These are phyloP conservation scores for Crotalus horridus DNA, from an alignment of 2,113 vertebrate genomes.

Conservation along the genomic window DNA sequence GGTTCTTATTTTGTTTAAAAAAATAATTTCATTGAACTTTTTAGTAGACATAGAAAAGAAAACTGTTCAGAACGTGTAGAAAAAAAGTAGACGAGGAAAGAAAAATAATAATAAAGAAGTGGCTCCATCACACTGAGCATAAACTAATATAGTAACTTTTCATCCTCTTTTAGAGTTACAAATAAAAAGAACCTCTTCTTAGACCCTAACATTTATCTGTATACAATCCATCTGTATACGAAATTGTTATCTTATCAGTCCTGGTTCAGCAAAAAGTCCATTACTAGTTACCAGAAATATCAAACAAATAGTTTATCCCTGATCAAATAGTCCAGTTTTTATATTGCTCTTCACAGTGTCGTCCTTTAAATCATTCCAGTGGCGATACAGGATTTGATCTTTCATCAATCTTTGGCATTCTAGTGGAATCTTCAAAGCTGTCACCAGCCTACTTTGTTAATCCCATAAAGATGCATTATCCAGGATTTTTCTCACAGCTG, in stretches of 20 bases:
- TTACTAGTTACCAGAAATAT: background rate
- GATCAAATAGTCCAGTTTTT: background rate
- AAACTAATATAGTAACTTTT: background rate
- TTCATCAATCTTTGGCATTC: background rate
- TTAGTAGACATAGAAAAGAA: background rate
- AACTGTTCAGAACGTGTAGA: background rate
- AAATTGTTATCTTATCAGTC: background rate
- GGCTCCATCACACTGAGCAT: background rate
- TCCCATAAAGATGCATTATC: background rate
- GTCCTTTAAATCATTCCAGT: background rate
- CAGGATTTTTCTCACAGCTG: background rate
- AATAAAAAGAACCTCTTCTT: background rate
- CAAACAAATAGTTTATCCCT: background rate
- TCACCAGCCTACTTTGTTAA: background rate
- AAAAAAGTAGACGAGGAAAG: background rate
- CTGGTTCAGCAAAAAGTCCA: background rate
- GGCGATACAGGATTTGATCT: background rate
- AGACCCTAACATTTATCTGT: background rate
- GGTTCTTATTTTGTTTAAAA: background rate
- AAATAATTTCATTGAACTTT: background rate
- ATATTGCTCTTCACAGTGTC: background rate
- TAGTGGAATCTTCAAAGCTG: background rate
- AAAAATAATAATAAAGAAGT: background rate
- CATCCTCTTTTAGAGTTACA: background rate
- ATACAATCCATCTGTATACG: background rate